Base-by-base conservation (phyloP, 2,113 vertebrate species). In the Xenotilapia longispinis region DNA sequence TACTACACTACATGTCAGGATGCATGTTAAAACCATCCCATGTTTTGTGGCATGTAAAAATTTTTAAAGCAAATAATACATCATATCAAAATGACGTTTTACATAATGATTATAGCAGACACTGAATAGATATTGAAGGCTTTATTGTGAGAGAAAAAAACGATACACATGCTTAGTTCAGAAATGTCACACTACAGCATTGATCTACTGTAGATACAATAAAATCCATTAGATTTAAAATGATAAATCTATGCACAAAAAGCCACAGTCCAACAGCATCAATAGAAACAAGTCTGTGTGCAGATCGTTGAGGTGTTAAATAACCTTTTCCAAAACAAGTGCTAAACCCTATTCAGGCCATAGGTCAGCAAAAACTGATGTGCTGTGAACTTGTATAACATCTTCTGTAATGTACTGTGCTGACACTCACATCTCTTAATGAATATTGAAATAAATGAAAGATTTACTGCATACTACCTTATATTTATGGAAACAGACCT, bases 91-190 rank as follows among this genome's bases (percentile, higher is more conserved):
- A 73, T n/a, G 10, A 5, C 23, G 33, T 78, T 19, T 49, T 78
- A 13, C 26, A 78, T 81, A 84, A 88, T 83, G 33, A 89, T 26
- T 8, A 33, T 7, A 81, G 5, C 26, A 5, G 31, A 80, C 23
- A 78, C 12, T 80, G 19, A 82, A 6, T 8, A 9, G 17, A 82
- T 40, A 55, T 15, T 10, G 2, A 49, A 78, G 8, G 26, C 17
- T 95, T 93, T 91, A 93, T 93, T 93, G 15, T 83, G 42, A 12
- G 31, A 49, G 14, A 42, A 40, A 53, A 49, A 87, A 82, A 80
- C 26, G 26, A 55, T 36, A 82, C 60, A 84, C 40, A 42, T 40
- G 5, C 38, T 83, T 9, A 86, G 79, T 57, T 28, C 6, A 53
- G 45, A 28, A 2, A 70, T 82, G 86, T 88, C 15, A 78, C 3